Evolutionary conservation across 2,113 vertebrate genomes (phyloP), one percentile per base, ranked within the genome.

Genomic region (Glareola pratincola): DNA sequence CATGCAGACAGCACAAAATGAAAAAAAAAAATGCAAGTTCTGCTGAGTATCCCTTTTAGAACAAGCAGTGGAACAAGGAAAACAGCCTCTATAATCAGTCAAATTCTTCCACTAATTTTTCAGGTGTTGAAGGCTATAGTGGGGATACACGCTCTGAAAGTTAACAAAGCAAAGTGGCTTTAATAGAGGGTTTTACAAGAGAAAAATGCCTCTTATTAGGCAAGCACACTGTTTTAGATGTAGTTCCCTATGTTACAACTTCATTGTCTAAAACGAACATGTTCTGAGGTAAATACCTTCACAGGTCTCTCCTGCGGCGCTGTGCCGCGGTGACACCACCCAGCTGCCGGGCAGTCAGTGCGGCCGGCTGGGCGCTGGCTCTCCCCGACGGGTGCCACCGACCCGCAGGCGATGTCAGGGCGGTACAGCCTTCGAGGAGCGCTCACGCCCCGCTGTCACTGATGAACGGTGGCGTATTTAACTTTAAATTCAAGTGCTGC

Each of bases 11-110:
- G 98, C 98, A 98, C 98, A 98, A 99, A 98, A 98, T 98, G 98
- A 98, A 99, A 98, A 98, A 96, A 98, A 98, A 98, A 99, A 98
- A 98, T 93, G 97, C 98, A 95, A 98, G 98, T 99, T 99, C 98
- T 99, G 99, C 99, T 99, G 99, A 99, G 98, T 99, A 98, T 99
- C 98, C 98, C 98, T 99, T 99, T 99, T 98, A 98, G 97, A 98
- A 98, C 98, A 98, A 98, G 98, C 98, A 72, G 91, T 96, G 97
- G 98, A 99, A 99, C 98, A 98, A 99, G 98, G 98, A 97, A 98
- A 98, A 98, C 97, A 97, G 98, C 97, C 97, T 98, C 98, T 98
- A 98, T 99, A 99, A 99, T 99, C 99, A 98, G 99, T 99, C 99
- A 99, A 98, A 99, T 97, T 97, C 98, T 95, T 98, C 98, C 93